phyloP scores from a whole-genome alignment of 2,113 vertebrate genomes.

The Penelope pileata region DNA sequence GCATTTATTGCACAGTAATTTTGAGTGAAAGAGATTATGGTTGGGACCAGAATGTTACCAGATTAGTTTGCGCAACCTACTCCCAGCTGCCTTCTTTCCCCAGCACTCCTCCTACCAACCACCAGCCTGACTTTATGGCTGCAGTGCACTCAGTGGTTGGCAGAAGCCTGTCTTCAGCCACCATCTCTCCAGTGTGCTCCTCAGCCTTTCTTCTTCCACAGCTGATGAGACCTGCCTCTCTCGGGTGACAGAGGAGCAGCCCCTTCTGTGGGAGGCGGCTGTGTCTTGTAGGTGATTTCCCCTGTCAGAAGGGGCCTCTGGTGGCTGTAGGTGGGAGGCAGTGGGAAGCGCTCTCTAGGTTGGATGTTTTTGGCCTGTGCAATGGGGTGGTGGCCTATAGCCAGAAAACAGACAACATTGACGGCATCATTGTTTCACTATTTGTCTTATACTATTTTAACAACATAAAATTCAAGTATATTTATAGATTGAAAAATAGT shows the following conservation, averaged over 20 bases:
- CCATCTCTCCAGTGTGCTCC: rapidly evolving
- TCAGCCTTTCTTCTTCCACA: rapidly evolving
- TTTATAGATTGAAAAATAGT: neutral
- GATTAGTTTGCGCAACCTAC: neutral
- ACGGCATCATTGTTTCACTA: neutral
- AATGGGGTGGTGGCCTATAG: neutral
- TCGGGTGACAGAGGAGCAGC: neutral
- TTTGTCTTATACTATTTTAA: neutral
- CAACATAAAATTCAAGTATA: neutral
- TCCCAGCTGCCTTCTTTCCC: neutral
- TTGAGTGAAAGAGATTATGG: neutral
- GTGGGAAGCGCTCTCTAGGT: neutral
- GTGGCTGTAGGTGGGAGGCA: neutral
- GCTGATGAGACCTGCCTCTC: neutral
- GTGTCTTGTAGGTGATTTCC: neutral
- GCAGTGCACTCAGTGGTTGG: neutral
- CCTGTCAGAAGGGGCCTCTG: neutral
- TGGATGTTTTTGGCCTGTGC: neutral
- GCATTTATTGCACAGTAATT: neutral
- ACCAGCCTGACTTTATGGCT: neutral
- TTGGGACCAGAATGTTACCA: neutral
- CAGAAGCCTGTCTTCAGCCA: neutral
- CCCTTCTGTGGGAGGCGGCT: neutral
- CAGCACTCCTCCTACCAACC: neutral
- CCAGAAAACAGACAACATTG: neutral